Evolutionary conservation across 2,888 invertebrate genomes (phyloP), one percentile per base, ranked within the genome.

Genomic region (Rhogogaster chlorosoma): DNA sequence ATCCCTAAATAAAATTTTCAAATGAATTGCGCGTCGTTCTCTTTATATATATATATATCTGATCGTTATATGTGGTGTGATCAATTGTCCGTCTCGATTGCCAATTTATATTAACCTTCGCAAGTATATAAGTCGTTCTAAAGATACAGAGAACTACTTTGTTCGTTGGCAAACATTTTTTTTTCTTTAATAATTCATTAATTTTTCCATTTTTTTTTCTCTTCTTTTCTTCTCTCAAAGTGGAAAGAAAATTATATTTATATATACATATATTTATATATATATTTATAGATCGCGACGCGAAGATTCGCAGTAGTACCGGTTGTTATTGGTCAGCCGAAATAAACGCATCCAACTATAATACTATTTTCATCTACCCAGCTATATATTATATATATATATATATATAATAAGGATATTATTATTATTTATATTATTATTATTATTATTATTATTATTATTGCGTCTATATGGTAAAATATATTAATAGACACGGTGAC

Each of bases 381-480:
- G 18, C 18, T n/a, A n/a, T 18, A 53, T 53, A 7, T 53, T 18
- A n/a, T 49, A 49, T 49, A 49, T 4, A 18, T 49, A 49, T 49
- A 49, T 15, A 57, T 22, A 57, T 57, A 57, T 57, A 7, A 57
- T 57, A 9, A n/a, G n/a, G 26, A 57, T 57, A 57, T 53, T 53
- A 67, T 67, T 67, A 61, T 61, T 61, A 61, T 61, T 61, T 22
- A 22, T 22, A 61, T 26, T 61, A 26, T 26, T 61, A 15, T 67
- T 67, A 67, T 67, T 67, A 67, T 67, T 67, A 67, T 67, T 67
- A 67, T 67, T 53, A n/a, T 53, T 53, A 53, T 53, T 53, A 53
- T 53, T 53, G 7, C 6, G 9, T n/a, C 9, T 36, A 9, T 32
- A 70, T 29, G 32, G 2, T 9, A 15, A 70, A 18, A 36, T 70